A percentile compares a stretch with the other conserved stretches of the same genome.
Evolutionary conservation across 2,797 vertebrate species (phyloP).

Genomic region (Phyllotis vaccarum): DNA sequence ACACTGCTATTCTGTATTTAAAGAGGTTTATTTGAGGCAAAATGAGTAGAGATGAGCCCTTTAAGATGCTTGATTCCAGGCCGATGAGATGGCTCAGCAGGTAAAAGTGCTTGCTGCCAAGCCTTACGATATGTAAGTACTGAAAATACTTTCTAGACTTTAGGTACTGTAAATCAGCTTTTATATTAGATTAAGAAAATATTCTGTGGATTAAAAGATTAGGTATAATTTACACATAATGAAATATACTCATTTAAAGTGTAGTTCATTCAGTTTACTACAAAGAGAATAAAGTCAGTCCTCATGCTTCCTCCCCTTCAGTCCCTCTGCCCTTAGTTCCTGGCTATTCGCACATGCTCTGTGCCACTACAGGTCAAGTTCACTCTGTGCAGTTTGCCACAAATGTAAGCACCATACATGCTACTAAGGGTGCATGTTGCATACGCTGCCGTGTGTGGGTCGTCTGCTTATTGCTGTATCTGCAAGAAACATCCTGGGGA

Average conservation of each 20-base stretch:
- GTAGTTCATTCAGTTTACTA: neutral
- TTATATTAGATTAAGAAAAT: slow-evolving; percentile 36
- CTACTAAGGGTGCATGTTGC: neutral
- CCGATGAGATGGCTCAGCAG: neutral
- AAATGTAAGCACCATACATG: neutral
- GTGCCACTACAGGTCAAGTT: neutral
- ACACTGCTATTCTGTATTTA: slow-evolving; percentile 39
- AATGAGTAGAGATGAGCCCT: slow-evolving; percentile 54
- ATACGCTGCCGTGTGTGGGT: accelerated
- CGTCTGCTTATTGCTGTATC: neutral
- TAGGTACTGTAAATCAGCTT: slow-evolving; percentile 24
- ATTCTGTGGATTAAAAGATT: neutral
- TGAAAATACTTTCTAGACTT: neutral
- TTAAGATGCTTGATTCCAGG: neutral
- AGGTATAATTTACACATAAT: slow-evolving; percentile 48
- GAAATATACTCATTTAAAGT: slow-evolving; percentile 35
- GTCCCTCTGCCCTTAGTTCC: neutral
- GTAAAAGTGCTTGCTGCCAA: neutral
- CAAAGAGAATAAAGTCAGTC: neutral
- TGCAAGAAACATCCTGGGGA: neutral
- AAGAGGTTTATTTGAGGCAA: slow-evolving; percentile 46
- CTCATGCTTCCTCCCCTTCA: neutral
- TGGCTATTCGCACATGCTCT: neutral
- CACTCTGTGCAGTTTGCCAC: neutral
- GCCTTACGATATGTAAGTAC: neutral